Evolutionary conservation across 2,888 invertebrate species (phyloP).

Genomic region (Ctena decussata): DNA sequence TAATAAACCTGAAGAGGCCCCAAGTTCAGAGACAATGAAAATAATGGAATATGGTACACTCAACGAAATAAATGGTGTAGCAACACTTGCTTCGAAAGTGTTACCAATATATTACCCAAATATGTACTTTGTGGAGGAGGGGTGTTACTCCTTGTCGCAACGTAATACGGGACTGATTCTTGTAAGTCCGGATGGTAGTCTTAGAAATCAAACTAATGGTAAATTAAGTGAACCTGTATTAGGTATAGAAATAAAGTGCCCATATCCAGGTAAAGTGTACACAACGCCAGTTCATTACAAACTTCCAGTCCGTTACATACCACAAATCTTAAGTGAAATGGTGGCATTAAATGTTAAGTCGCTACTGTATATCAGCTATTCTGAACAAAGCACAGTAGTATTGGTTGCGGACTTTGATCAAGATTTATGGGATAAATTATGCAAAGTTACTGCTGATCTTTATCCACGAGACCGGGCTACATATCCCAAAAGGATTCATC

Average conservation of each 20-base stretch:
- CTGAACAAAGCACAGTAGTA: slow-evolving; percentile 26
- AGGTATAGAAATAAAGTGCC: slow-evolving; percentile 57
- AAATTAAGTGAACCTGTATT: neutral
- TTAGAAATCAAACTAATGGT: neutral
- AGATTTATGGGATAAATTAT: neutral
- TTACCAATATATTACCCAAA: slow-evolving; percentile 18
- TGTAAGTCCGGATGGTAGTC: slow-evolving; percentile 40
- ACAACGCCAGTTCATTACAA: slow-evolving; percentile 40
- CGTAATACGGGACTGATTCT: neutral
- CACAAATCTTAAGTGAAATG: slow-evolving; percentile 57
- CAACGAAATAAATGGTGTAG: slow-evolving; percentile 4
- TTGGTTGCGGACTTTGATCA: neutral
- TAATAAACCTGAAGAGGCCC: neutral
- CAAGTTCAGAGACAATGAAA: neutral
- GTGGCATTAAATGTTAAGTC: neutral
- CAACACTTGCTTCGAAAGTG: slow-evolving; percentile 19
- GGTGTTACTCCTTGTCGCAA: neutral
- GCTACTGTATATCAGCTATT: slow-evolving; percentile 16
- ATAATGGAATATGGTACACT: neutral
- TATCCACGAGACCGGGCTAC: neutral
- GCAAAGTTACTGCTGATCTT: neutral
- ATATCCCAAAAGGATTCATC: neutral
- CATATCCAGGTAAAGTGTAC: slow-evolving; percentile 43
- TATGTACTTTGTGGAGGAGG: neutral
- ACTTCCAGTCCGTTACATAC: slow-evolving; percentile 43